These are phyloP conservation scores for Strigamia maritima DNA, from an alignment of 2,888 invertebrate species.

Conservation along the genomic window DNA sequence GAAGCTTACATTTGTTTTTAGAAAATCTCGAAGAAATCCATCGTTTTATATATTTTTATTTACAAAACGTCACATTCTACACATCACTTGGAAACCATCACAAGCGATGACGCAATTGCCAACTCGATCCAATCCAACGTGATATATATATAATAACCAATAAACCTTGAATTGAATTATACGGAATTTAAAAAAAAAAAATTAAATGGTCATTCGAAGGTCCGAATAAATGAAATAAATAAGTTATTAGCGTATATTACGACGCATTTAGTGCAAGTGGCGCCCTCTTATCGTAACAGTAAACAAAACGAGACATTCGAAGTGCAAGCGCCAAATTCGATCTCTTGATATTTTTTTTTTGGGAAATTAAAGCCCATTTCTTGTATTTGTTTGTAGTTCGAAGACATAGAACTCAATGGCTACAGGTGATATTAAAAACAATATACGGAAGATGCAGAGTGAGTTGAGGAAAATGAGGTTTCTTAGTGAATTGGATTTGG, in stretches of 20 bases:
- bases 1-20: background rate
- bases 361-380: background rate
- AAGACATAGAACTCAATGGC: background rate
- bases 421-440: slow-evolving; percentile 38
- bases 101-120: background rate
- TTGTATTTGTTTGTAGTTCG: background rate
- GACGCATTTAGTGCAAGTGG: background rate
- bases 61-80: background rate
- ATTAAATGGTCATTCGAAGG: no score
- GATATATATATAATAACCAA: background rate
- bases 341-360: background rate
- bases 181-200: no score
- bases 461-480: slow-evolving; percentile 38
- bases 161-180: no score
- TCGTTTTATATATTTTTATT: no score
- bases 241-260: background rate
- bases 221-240: no score
- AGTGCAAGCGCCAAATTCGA: slow-evolving; percentile 6
- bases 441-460: slow-evolving; percentile 35
- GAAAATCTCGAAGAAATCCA: background rate
- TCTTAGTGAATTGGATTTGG: slow-evolving; percentile 34
- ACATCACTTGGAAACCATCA: background rate
- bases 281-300: background rate
- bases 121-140: background rate
- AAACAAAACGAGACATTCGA: background rate